Conservation (phyloP, 2,888 invertebrate species). For the Eristalinus sepulchralis region DNA sequence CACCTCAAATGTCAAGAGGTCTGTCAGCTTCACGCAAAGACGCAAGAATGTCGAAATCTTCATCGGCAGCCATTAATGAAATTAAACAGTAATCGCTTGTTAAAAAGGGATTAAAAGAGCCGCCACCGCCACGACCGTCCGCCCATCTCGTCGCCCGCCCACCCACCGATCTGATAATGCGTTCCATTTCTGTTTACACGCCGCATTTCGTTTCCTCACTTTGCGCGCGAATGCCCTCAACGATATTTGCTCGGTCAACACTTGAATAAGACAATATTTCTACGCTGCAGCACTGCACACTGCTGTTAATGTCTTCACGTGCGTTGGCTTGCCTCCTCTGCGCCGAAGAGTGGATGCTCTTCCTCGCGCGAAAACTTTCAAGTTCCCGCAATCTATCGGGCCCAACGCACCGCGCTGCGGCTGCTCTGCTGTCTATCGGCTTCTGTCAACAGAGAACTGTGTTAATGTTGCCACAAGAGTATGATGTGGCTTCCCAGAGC, state of each 20-base stretch:
- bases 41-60: background rate
- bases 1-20: background rate
- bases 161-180: conserved; percentile 3
- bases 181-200: conserved; percentile 56
- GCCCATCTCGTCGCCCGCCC: too few relatives aligned
- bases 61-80: conserved; percentile 43
- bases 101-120: conserved; percentile 66
- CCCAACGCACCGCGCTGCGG: conserved; percentile 36
- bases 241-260: conserved; percentile 68
- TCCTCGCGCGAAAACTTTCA: conserved; percentile 62
- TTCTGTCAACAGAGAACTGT: conserved; percentile 51
- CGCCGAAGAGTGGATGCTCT: conserved; percentile 15
- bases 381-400: conserved; percentile 56
- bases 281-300: conserved; percentile 5
- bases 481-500: conserved; percentile 31
- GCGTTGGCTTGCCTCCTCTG: background rate
- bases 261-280: conserved; percentile 52
- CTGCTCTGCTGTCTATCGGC: conserved; percentile 22
- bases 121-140: conserved; percentile 13
- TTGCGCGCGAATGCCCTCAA: conserved; percentile 65
- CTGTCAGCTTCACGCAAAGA: background rate
- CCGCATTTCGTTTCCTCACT: conserved; percentile 61
- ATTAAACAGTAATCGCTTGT: conserved; percentile 69
- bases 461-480: conserved; percentile 53
- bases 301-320: conserved; percentile 7